These are phyloP conservation scores for Reticulitermes speratus DNA, from an alignment of 1,140 invertebrate species.

Conservation along the genomic window DNA sequence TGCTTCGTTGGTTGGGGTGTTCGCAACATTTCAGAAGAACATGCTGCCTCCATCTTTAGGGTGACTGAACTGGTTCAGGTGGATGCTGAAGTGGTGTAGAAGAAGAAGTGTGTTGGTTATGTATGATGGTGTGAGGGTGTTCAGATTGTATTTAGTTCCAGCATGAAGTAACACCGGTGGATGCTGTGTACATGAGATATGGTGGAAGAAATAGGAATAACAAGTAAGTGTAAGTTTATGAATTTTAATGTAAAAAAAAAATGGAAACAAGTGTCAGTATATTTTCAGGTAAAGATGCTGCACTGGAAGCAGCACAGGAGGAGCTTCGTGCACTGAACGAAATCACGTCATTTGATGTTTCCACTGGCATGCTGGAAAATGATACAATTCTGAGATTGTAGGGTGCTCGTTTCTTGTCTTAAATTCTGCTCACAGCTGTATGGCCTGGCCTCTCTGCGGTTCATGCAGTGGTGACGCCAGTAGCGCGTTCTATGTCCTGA, in stretches of 20 bases:
- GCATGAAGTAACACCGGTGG: too few species aligned
- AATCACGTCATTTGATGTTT: constrained; percentile 1
- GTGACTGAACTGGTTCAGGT: too few species aligned
- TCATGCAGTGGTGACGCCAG: too few species aligned
- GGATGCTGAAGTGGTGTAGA: too few species aligned
- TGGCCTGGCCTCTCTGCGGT: too few species aligned
- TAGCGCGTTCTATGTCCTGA: too few species aligned
- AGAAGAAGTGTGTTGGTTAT: not conserved
- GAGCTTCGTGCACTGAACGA: constrained; percentile 15
- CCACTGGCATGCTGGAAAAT: constrained; percentile 1
- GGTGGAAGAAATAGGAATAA: not conserved
- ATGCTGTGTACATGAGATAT: too few species aligned
- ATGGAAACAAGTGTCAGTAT: not conserved
- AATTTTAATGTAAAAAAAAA: not conserved
- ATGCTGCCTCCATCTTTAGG: too few species aligned
- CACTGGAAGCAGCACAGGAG: not conserved
- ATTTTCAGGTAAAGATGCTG: constrained; percentile 13
- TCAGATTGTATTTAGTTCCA: not conserved
- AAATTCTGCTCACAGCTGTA: too few species aligned
- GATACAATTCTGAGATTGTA: constrained; percentile 26
- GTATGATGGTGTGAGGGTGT: not conserved
- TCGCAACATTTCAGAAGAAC: too few species aligned
- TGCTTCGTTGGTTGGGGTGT: too few species aligned
- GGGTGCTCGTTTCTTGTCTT: too few species aligned
- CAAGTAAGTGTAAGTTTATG: not conserved